These are phyloP conservation scores for Mellivora capensis DNA, from an alignment of 2,113 vertebrate species.

Conservation along the genomic window DNA sequence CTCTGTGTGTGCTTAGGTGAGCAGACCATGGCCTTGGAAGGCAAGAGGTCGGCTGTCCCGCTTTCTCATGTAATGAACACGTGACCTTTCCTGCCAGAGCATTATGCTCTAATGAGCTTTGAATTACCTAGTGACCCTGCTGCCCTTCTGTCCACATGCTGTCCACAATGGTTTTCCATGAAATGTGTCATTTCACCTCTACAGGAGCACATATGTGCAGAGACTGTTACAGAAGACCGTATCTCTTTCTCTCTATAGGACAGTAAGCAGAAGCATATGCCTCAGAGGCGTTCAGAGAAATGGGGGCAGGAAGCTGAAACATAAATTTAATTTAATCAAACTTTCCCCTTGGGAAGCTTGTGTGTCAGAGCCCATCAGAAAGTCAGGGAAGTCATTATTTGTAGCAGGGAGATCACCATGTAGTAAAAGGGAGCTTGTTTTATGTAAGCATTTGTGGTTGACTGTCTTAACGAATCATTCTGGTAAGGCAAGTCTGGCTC, in stretches of 20 bases:
- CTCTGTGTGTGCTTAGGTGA: not conserved
- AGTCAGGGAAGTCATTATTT: slow-evolving; percentile 26
- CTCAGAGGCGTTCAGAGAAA: not conserved
- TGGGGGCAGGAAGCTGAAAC: not conserved
- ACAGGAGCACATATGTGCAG: not conserved
- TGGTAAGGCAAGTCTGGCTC: not conserved
- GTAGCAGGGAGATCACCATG: not conserved
- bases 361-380: not conserved
- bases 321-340: slow-evolving; percentile 10
- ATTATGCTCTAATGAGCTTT: slow-evolving; percentile 3
- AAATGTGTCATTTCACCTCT: slow-evolving; percentile 31
- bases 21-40: not conserved
- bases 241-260: not conserved
- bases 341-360: not conserved
- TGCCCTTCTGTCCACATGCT: not conserved
- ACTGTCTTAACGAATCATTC: not conserved
- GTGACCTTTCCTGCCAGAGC: not conserved
- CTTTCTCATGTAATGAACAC: not conserved
- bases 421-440: not conserved
- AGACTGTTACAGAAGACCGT: not conserved
- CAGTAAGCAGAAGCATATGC: not conserved
- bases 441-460: not conserved
- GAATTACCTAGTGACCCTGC: not conserved
- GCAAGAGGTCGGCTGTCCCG: rapidly evolving
- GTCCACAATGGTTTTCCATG: not conserved